These are phyloP conservation scores for Alethe diademata DNA, from an alignment of 2,113 vertebrate species.

Conservation along the genomic window DNA sequence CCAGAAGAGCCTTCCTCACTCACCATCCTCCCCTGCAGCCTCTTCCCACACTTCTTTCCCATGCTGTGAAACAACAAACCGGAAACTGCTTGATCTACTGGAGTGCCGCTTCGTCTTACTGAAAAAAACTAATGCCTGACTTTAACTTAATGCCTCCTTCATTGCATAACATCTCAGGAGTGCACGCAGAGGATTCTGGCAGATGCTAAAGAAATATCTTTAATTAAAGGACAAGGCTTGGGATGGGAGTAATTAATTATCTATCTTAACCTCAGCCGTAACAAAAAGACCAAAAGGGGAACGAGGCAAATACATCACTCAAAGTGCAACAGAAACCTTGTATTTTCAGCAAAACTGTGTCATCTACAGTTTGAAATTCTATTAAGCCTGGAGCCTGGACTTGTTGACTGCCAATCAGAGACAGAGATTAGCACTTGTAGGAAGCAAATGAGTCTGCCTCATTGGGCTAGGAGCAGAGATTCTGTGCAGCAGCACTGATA, in stretches of 20 bases:
- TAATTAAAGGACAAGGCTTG: slow-evolving; percentile 11
- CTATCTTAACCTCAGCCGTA: not conserved
- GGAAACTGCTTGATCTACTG: not conserved
- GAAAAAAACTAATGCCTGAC: not conserved
- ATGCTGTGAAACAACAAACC: not conserved
- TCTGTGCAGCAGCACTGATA: not conserved
- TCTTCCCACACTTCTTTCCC: not conserved
- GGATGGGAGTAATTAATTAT: slow-evolving; percentile 13
- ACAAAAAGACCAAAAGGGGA: not conserved
- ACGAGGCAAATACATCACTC: not conserved
- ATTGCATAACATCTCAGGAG: slow-evolving; percentile 7
- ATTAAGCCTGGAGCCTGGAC: slow-evolving; percentile 13
- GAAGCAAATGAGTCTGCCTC: slow-evolving; percentile 52
- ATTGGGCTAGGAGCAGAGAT: not conserved
- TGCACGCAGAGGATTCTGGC: not conserved
- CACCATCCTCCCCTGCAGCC: not conserved
- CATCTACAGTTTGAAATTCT: slow-evolving; percentile 9
- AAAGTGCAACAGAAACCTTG: not conserved
- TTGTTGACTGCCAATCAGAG: not conserved
- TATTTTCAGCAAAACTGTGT: slow-evolving; percentile 14
- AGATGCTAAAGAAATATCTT: slow-evolving; percentile 14
- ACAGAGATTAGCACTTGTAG: not conserved
- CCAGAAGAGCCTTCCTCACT: not conserved
- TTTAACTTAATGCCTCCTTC: not conserved
- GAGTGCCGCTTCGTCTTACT: not conserved